Conservation (phyloP, 2,113 vertebrate species). For the Vulpes vulpes region DNA sequence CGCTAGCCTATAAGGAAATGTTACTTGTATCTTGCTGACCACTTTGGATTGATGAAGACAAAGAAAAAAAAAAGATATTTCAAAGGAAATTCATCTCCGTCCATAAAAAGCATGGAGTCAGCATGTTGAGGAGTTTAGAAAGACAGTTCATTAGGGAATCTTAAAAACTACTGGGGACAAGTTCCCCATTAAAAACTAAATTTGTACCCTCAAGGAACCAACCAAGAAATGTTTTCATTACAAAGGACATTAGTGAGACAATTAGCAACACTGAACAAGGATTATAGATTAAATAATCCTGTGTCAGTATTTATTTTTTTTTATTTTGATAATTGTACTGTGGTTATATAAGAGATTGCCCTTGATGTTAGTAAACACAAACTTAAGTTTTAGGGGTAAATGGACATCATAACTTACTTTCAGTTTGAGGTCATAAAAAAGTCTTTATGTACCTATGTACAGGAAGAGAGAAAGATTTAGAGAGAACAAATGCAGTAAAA, state of each 20-base stretch:
- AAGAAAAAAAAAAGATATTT: background rate
- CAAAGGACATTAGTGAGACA: background rate
- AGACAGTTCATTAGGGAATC: constrained; percentile 28
- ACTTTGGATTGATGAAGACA: constrained; percentile 52
- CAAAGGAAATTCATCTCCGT: constrained; percentile 38
- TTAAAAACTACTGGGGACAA: background rate
- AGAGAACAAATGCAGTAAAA: background rate
- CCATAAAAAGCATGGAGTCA: constrained; percentile 33
- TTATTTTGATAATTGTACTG: background rate
- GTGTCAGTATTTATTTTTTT: background rate
- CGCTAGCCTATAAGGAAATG: constrained; percentile 56
- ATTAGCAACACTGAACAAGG: background rate
- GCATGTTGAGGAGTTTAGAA: background rate
- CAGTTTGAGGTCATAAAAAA: constrained; percentile 9
- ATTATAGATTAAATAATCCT: background rate
- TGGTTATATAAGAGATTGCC: background rate
- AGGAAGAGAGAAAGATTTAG: background rate
- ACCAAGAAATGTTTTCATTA: constrained; percentile 4
- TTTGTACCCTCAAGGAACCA: background rate
- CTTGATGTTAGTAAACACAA: constrained; percentile 42
- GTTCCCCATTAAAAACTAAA: constrained; percentile 54
- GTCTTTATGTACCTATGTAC: background rate
- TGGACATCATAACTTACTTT: background rate
- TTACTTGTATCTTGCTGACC: constrained; percentile 52
- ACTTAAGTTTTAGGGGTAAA: background rate